Evolutionary conservation across 1,140 invertebrate species (phyloP).

Genomic region (Tetraneura akinire): DNA sequence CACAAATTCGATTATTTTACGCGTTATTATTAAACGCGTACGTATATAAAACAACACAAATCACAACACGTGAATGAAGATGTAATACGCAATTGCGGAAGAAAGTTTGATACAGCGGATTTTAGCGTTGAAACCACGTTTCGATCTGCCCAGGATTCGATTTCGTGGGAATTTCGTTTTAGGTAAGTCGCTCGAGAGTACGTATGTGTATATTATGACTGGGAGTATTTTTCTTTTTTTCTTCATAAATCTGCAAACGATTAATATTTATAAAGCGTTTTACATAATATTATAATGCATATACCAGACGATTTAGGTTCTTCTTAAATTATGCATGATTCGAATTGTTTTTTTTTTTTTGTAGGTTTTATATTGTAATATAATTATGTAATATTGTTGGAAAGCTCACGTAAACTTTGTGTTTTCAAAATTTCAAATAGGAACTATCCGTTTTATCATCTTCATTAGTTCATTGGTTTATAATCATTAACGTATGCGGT

Average conservation of each 20-base stretch:
- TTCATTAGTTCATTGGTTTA: too few species aligned
- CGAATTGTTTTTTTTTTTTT: too few species aligned
- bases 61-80: neutral
- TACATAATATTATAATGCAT: too few species aligned
- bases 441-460: too few species aligned
- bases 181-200: neutral
- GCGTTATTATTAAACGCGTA: neutral
- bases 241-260: neutral
- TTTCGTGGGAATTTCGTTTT: constrained; percentile 10
- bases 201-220: neutral
- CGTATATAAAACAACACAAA: neutral
- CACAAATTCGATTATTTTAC: neutral
- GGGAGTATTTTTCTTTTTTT: too few species aligned
- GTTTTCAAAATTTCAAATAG: too few species aligned
- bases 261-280: neutral
- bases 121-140: neutral
- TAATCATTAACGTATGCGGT: too few species aligned
- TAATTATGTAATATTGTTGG: too few species aligned
- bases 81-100: neutral
- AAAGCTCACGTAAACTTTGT: too few species aligned
- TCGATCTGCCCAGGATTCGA: neutral
- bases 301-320: too few species aligned
- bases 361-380: too few species aligned
- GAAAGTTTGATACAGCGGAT: neutral
- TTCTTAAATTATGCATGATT: too few species aligned